Evolutionary conservation across 2,888 invertebrate species (phyloP).

Genomic region (Eudasyphora cyanicolor): DNA sequence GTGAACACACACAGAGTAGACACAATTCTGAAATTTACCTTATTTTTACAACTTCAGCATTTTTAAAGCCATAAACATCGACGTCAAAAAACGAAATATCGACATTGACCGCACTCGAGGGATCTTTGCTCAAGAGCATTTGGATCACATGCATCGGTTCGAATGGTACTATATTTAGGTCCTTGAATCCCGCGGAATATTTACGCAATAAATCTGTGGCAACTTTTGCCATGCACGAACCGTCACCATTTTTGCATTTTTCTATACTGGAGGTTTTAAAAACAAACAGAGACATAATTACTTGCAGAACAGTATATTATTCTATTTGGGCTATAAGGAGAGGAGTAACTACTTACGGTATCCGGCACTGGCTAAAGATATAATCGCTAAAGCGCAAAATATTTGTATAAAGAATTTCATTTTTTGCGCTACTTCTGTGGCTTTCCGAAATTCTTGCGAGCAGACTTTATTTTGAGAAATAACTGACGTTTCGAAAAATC

Average conservation of each 20-base stretch:
- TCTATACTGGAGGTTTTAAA: conserved; percentile 67
- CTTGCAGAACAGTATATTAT: no score
- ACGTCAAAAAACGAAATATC: conserved; percentile 74
- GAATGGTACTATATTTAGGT: conserved; percentile 71
- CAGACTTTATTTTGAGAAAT: no score
- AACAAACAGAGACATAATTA: background rate
- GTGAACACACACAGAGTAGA: no score
- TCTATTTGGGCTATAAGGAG: no score
- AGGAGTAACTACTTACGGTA: no score
- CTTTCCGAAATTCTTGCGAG: no score
- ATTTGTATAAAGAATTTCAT: no score
- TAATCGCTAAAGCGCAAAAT: no score
- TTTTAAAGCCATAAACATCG: conserved; percentile 72
- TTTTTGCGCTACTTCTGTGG: no score
- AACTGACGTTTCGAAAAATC: no score
- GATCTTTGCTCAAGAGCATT: conserved; percentile 72
- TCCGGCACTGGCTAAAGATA: no score
- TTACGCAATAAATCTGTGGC: conserved; percentile 68
- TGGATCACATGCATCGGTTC: conserved; percentile 76
- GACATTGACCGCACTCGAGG: conserved; percentile 75
- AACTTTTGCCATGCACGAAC: conserved; percentile 65
- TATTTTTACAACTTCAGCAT: conserved; percentile 62
- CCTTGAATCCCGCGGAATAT: conserved; percentile 71
- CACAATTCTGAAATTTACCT: conserved; percentile 49
- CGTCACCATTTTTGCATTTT: conserved; percentile 69